Percentiles rank a stretch among this genome's conserved stretches.
Conservation (phyloP, 2,888 invertebrate species). For the Macrophya alboannulata region DNA sequence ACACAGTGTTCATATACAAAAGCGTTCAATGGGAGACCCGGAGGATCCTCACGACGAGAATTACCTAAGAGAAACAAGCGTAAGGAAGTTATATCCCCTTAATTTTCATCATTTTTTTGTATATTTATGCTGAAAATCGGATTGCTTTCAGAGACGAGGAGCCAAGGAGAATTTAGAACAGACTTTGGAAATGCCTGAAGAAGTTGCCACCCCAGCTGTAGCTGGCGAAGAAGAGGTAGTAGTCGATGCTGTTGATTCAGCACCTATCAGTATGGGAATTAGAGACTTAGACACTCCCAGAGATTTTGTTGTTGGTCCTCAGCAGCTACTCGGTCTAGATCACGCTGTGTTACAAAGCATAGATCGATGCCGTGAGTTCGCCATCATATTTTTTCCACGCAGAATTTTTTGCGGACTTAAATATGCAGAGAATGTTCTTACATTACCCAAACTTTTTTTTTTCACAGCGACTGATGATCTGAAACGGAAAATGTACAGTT, state of each 20-base stretch:
- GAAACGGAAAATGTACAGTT: slow-evolving; percentile 96
- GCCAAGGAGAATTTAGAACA: slow-evolving; percentile 84
- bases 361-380: slow-evolving; percentile 89
- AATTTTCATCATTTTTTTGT: background rate
- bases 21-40: slow-evolving; percentile 88
- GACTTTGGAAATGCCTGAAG: slow-evolving; percentile 78
- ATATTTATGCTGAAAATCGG: background rate
- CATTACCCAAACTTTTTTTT: slow-evolving; percentile 18
- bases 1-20: slow-evolving; percentile 89
- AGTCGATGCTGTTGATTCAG: slow-evolving; percentile 80
- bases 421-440: background rate
- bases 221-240: slow-evolving; percentile 81
- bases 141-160: slow-evolving; percentile 81
- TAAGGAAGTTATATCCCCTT: slow-evolving; percentile 71
- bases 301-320: slow-evolving; percentile 87
- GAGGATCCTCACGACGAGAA: slow-evolving; percentile 97
- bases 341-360: slow-evolving; percentile 96
- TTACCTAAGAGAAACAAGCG: slow-evolving; percentile 94
- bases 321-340: slow-evolving; percentile 93
- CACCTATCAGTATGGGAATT: slow-evolving; percentile 75
- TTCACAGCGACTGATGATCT: slow-evolving; percentile 89
- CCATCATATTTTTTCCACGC: background rate
- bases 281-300: slow-evolving; percentile 78
- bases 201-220: slow-evolving; percentile 77
- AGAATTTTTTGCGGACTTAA: background rate